These are phyloP conservation scores for Propithecus perrieri DNA, from an alignment of 2,797 vertebrate species.

Conservation along the genomic window DNA sequence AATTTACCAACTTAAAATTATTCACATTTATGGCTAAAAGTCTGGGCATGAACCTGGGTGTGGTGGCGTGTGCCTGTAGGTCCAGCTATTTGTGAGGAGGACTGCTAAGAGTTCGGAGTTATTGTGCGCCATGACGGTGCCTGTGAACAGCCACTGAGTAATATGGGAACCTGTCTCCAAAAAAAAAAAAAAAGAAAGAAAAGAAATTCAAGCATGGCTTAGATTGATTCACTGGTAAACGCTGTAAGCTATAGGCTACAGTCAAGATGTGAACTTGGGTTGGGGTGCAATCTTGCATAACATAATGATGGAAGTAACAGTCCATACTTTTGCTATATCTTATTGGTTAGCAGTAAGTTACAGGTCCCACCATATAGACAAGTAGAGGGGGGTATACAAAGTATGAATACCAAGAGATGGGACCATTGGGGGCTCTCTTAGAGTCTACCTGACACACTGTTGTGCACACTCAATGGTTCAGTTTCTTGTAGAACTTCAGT, in stretches of 20 bases:
- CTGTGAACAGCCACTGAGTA: not conserved
- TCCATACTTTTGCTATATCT: not conserved
- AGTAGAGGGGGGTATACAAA: not conserved
- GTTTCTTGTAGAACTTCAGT: not conserved
- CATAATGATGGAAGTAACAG: not conserved
- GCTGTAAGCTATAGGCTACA: too few relatives aligned
- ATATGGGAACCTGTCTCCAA: not conserved
- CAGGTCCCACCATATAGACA: not conserved
- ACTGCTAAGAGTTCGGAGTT: not conserved
- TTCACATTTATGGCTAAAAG: not conserved
- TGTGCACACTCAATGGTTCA: not conserved
- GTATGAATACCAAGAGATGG: not conserved
- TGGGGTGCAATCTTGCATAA: not conserved
- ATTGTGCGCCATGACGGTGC: not conserved
- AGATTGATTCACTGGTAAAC: too few relatives aligned
- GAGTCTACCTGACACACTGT: not conserved
- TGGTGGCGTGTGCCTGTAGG: too few relatives aligned
- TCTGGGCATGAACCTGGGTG: not conserved
- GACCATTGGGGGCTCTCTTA: fast-evolving
- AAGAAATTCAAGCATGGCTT: not conserved
- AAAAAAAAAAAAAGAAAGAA: not conserved
- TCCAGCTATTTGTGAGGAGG: not conserved
- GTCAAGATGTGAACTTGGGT: fast-evolving
- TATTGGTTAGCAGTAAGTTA: not conserved
- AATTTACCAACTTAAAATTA: not conserved